Conservation (phyloP, 2,113 vertebrate genomes). For the Antechinus stuartii region DNA sequence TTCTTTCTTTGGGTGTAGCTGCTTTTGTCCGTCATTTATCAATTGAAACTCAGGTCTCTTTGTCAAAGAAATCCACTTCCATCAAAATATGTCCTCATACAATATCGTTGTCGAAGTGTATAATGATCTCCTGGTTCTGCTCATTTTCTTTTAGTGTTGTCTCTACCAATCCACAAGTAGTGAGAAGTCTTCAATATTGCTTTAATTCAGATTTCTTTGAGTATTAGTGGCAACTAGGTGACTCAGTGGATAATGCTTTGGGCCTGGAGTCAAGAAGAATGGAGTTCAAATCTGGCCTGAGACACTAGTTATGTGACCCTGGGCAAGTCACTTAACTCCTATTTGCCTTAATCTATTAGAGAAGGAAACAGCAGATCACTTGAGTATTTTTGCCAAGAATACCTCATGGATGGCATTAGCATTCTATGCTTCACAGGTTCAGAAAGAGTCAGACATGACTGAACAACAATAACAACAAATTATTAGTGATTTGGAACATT, state of each 20-base stretch:
- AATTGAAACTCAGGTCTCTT: too few relatives aligned
- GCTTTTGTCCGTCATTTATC: too few relatives aligned
- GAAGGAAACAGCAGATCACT: not conserved
- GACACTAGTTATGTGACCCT: not conserved
- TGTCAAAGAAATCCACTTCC: too few relatives aligned
- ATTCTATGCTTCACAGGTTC: not conserved
- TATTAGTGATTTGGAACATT: not conserved
- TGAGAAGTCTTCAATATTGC: not conserved
- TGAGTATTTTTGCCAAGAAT: not conserved
- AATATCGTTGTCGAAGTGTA: too few relatives aligned
- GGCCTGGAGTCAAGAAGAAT: not conserved
- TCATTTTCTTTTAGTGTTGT: not conserved
- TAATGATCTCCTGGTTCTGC: too few relatives aligned
- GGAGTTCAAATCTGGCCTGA: not conserved
- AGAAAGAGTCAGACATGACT: not conserved
- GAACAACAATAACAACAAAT: not conserved
- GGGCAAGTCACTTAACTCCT: not conserved
- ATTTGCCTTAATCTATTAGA: not conserved
- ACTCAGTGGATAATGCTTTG: not conserved
- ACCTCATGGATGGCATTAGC: not conserved
- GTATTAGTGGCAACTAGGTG: not conserved
- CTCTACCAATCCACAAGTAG: not conserved
- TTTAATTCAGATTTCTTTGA: not conserved
- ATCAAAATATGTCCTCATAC: too few relatives aligned
- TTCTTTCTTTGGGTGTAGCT: too few relatives aligned